Percentiles rank a stretch among this genome's conserved stretches.
phyloP scores from a whole-genome alignment of 2,113 vertebrate genomes.

The Ictalurus furcatus region DNA sequence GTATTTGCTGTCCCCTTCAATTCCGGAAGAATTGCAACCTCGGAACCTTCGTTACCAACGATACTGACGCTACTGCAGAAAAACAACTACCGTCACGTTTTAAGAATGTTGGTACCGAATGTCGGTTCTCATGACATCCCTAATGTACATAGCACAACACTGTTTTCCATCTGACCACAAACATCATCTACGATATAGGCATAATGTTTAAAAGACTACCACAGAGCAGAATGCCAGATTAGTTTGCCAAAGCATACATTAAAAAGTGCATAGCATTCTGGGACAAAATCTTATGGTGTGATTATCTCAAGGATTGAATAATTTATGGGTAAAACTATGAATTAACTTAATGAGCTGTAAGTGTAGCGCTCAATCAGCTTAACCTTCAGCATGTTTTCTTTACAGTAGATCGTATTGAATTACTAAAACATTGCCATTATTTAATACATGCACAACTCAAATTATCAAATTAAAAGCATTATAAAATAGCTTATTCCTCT shows the following conservation, averaged over 20 bases:
- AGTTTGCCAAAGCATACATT: no score
- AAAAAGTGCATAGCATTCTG: background rate
- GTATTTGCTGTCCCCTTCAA: no score
- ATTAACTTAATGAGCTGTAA: background rate
- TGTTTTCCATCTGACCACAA: background rate
- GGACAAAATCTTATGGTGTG: background rate
- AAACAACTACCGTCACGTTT: no score
- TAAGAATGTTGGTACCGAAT: no score
- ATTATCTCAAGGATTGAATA: background rate
- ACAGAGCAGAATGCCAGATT: background rate
- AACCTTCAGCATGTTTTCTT: background rate
- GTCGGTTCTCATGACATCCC: no score
- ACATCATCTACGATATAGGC: background rate
- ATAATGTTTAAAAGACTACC: background rate
- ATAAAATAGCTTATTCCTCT: background rate
- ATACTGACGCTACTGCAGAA: no score
- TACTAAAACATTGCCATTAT: background rate
- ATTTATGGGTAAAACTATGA: background rate
- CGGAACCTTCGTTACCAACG: no score
- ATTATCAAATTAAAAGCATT: background rate
- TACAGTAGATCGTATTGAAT: background rate
- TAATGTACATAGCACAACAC: background rate
- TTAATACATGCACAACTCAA: background rate
- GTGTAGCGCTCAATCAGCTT: background rate
- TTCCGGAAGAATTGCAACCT: no score